Conservation (phyloP, 2,888 invertebrate genomes). For the Lasioglossum villosulum region DNA sequence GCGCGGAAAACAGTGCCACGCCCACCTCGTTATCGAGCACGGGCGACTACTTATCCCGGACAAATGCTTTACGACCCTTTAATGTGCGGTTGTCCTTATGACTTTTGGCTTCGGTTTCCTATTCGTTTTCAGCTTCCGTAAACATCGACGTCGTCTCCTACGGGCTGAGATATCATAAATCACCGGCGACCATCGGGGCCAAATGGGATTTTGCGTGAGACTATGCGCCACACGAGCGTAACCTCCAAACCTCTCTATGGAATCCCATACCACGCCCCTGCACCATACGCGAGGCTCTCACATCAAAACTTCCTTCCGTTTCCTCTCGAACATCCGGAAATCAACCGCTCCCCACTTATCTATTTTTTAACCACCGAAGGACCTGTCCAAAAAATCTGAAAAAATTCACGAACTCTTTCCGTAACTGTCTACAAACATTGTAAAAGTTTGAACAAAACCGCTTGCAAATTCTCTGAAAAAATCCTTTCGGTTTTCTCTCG, state of each 20-base stretch:
- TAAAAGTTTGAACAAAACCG: neutral
- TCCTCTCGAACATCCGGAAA: neutral
- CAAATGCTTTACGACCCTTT: conserved; percentile 61
- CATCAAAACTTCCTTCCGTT: neutral
- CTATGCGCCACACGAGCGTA: neutral
- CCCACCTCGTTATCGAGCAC: conserved; percentile 68
- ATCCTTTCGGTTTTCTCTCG: no score
- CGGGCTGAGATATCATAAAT: conserved; percentile 16
- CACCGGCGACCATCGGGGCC: neutral
- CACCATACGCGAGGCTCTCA: neutral
- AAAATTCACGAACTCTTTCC: neutral
- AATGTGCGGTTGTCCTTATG: conserved; percentile 53
- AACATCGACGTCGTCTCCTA: neutral
- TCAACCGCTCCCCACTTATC: neutral
- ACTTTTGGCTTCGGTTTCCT: conserved; percentile 21
- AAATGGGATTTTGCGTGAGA: conserved; percentile 2
- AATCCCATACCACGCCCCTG: neutral
- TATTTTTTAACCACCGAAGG: neutral
- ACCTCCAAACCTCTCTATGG: neutral
- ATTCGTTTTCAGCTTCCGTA: conserved; percentile 15
- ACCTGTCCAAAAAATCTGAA: neutral
- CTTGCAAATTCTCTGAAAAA: neutral
- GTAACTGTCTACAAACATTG: neutral
- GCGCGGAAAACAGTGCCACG: conserved; percentile 58
- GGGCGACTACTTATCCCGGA: conserved; percentile 52